Percentiles rank a stretch among this genome's conserved stretches.
Conservation (phyloP, 2,888 invertebrate genomes). For the Frankliniella intonsa region DNA sequence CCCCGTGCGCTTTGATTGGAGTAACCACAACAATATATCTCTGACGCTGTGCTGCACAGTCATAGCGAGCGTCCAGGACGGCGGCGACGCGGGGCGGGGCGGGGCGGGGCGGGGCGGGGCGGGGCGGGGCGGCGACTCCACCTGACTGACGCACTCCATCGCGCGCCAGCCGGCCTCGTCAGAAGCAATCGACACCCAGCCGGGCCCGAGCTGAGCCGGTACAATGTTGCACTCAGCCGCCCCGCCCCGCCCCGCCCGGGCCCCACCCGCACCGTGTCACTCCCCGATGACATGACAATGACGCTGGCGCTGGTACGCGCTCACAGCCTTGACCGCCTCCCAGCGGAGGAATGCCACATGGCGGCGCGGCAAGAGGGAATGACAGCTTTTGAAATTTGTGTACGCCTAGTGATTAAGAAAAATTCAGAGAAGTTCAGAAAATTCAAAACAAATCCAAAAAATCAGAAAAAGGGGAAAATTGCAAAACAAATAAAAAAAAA, state of each 20-base stretch:
- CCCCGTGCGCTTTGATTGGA: slow-evolving; percentile 7
- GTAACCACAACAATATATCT: slow-evolving; percentile 19
- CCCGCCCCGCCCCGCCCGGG: not conserved
- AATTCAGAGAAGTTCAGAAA: too few species aligned
- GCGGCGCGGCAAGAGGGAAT: too few species aligned
- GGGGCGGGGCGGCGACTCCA: not conserved
- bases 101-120: not conserved
- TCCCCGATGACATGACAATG: slow-evolving; percentile 6
- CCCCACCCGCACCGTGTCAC: not conserved
- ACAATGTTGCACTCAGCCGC: slow-evolving; percentile 18
- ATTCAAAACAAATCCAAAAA: too few species aligned
- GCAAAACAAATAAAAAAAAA: too few species aligned
- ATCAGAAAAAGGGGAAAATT: too few species aligned
- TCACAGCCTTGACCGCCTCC: not conserved
- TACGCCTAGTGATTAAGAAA: too few species aligned
- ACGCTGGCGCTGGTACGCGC: not conserved
- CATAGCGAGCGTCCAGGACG: not conserved
- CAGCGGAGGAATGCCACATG: not conserved
- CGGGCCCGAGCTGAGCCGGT: not conserved
- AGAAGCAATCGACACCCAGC: not conserved
- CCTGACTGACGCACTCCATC: not conserved
- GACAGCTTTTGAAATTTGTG: too few species aligned
- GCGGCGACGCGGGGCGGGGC: not conserved
- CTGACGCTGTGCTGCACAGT: slow-evolving; percentile 21
- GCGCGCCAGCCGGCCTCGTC: not conserved